Percentiles rank a stretch among this genome's conserved stretches.
Evolutionary conservation across 2,113 vertebrate species (phyloP).

Genomic region (Epinephelus cyanopodus): DNA sequence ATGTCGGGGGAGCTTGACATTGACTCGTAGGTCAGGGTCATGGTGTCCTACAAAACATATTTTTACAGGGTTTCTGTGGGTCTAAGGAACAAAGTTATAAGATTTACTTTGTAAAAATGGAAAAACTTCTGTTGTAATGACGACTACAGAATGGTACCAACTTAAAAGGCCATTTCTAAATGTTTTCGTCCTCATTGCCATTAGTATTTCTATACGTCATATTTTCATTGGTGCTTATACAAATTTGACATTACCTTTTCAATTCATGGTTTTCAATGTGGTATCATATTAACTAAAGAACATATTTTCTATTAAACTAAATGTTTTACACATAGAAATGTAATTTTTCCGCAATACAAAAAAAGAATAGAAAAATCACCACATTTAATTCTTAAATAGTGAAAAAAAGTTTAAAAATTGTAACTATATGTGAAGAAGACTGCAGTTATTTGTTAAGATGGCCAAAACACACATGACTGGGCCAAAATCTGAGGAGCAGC

Average conservation of each 20-base stretch:
- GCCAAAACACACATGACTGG: not conserved
- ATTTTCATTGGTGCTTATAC: not conserved
- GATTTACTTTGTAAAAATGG: not conserved
- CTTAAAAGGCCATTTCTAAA: not conserved
- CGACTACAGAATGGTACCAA: not conserved
- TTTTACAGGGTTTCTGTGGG: not conserved
- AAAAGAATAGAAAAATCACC: not conserved
- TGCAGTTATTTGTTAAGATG: not conserved
- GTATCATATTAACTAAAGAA: not conserved
- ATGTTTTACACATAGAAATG: slow-evolving; percentile 2
- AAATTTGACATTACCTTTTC: not conserved
- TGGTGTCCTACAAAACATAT: not conserved
- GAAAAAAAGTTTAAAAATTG: not conserved
- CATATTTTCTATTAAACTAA: not conserved
- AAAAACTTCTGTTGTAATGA: slow-evolving; percentile 1
- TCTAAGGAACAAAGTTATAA: not conserved
- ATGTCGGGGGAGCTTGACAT: not conserved
- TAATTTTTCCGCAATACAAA: not conserved
- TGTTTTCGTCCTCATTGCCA: not conserved
- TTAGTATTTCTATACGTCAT: slow-evolving; percentile 3
- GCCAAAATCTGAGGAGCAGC: not conserved
- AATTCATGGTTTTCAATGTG: not conserved
- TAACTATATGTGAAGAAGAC: not conserved
- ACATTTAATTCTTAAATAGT: not conserved
- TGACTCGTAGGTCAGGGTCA: not conserved